Conservation (phyloP, 2,113 vertebrate genomes). For the Hippotragus niger region DNA sequence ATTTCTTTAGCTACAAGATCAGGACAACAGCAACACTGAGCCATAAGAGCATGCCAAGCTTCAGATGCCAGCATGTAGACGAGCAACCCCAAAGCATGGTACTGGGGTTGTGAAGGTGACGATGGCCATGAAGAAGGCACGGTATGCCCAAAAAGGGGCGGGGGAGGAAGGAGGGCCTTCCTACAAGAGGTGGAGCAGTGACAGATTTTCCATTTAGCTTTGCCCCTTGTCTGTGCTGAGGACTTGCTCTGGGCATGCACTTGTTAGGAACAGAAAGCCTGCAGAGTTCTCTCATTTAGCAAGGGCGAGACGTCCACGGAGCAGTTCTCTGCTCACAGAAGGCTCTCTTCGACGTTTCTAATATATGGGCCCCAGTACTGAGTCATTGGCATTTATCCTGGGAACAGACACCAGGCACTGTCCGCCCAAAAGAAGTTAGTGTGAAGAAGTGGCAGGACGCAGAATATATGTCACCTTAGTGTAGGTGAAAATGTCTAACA, state of each 20-base stretch:
- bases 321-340: not conserved
- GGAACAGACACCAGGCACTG: not conserved
- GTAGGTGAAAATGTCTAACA: not conserved
- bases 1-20: not conserved
- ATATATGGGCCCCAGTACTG: not conserved
- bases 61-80: not conserved
- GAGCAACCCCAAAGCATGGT: not conserved
- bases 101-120: not conserved
- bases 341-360: not conserved
- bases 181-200: too few species aligned
- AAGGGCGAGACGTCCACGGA: not conserved
- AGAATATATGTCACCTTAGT: not conserved
- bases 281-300: not conserved
- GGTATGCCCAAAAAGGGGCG: not conserved
- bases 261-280: not conserved
- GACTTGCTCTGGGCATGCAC: not conserved
- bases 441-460: not conserved
- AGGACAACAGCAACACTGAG: not conserved
- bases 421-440: not conserved
- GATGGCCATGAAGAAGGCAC: not conserved
- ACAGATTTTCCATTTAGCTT: not conserved
- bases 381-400: accelerated
- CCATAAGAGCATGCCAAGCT: not conserved
- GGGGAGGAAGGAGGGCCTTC: not conserved
- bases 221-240: not conserved